Evolutionary conservation across 2,113 vertebrate genomes (phyloP).

Genomic region (Lethenteron reissneri): DNA sequence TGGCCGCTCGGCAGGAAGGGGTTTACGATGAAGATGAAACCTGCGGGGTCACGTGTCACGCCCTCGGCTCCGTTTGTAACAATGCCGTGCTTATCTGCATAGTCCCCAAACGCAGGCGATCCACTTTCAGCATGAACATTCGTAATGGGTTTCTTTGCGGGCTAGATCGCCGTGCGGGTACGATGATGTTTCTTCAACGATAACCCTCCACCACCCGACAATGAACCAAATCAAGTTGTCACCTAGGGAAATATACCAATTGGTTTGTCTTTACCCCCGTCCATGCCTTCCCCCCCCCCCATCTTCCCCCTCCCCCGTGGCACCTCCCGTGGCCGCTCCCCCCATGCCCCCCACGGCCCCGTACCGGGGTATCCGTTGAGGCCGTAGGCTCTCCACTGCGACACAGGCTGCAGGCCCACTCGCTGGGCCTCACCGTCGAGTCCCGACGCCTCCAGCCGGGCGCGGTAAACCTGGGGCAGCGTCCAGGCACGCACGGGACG

Average conservation of each 20-base stretch:
- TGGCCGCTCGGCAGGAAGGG: conserved; percentile 61
- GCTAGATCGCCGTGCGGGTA: background rate
- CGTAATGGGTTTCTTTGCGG: background rate
- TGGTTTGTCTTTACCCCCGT: no score
- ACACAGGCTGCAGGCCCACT: conserved; percentile 43
- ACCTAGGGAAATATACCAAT: background rate
- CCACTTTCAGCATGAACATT: background rate
- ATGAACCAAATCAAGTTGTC: background rate
- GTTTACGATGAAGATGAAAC: conserved; percentile 72
- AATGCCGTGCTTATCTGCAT: background rate
- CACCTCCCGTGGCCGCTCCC: no score
- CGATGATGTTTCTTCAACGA: background rate
- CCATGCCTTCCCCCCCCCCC: no score
- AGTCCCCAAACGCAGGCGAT: background rate
- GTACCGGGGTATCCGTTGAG: conserved; percentile 53
- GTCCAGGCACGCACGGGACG: conserved; percentile 10
- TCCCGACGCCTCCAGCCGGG: conserved; percentile 24
- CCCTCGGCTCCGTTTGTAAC: background rate
- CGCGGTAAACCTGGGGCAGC: conserved; percentile 22
- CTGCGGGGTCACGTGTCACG: conserved; percentile 19
- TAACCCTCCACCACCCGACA: background rate
- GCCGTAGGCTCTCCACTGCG: conserved; percentile 51
- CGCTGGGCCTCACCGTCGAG: conserved; percentile 35
- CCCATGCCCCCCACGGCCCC: background rate
- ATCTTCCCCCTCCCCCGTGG: no score